Evolutionary conservation across 1,140 invertebrate species (phyloP).

Genomic region (Drosophila chauvacae): DNA sequence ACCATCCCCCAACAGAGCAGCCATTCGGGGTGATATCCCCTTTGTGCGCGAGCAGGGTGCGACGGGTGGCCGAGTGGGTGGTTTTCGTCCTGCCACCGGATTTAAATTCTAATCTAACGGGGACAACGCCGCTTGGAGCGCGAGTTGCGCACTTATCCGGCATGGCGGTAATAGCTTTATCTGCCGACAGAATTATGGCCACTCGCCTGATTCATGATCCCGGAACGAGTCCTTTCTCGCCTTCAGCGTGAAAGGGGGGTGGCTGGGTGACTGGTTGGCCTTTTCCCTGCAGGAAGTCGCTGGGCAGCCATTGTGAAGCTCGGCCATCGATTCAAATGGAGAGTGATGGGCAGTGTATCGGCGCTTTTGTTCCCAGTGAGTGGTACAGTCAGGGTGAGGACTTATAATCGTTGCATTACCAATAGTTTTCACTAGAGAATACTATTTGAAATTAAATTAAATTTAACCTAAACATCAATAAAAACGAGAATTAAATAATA

Average conservation of each 20-base stretch:
- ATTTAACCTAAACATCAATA: no score
- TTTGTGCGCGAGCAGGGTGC: constrained; percentile 33
- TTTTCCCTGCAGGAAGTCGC: constrained; percentile 47
- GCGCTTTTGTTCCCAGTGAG: constrained; percentile 17
- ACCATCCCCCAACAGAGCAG: constrained; percentile 39
- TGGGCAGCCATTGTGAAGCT: constrained; percentile 46
- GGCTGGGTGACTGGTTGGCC: constrained; percentile 5
- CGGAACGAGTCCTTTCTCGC: constrained; percentile 39
- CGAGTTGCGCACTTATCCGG: constrained; percentile 72
- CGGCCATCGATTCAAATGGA: constrained; percentile 56
- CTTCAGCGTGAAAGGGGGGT: constrained; percentile 3
- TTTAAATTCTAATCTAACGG: constrained; percentile 80
- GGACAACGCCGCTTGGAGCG: constrained; percentile 43
- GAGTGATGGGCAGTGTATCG: constrained; percentile 40
- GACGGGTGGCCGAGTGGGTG: constrained; percentile 15
- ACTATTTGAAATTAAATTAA: no score
- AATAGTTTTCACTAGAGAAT: no score
- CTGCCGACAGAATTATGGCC: constrained; percentile 79
- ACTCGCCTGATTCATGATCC: constrained; percentile 75
- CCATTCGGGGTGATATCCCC: constrained; percentile 78
- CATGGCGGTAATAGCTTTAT: constrained; percentile 82
- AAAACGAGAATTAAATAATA: no score
- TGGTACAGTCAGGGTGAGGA: constrained; percentile 8
- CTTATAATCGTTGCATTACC: accelerated
- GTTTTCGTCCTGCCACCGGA: constrained; percentile 50